Evolutionary conservation across 2,797 vertebrate species (phyloP).

Genomic region (Acrocephalus scirpaceus): DNA sequence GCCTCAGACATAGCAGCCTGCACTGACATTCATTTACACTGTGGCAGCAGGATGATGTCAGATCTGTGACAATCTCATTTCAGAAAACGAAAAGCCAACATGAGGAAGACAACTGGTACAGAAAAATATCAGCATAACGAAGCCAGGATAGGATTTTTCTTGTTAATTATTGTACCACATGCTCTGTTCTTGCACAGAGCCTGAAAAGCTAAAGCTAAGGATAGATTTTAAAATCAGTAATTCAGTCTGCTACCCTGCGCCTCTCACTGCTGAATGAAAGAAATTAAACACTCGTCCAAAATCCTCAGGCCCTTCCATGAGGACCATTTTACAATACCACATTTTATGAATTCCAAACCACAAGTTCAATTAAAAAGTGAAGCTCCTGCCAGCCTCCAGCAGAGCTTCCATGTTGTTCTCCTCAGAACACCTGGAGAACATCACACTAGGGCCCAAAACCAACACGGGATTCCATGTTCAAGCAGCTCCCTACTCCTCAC

Average conservation of each 20-base stretch:
- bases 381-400: neutral
- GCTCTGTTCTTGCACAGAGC: neutral
- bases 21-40: neutral
- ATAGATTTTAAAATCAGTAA: neutral
- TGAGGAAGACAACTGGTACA: neutral
- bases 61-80: neutral
- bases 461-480: rapidly evolving
- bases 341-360: neutral
- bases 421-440: neutral
- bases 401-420: neutral
- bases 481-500: neutral
- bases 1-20: neutral
- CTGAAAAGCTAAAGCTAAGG: neutral
- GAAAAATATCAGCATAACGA: neutral
- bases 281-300: neutral
- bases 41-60: neutral
- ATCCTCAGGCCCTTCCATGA: neutral
- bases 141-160: neutral
- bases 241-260: neutral
- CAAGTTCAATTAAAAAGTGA: neutral
- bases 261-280: neutral
- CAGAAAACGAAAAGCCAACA: neutral
- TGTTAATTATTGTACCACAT: neutral
- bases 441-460: neutral
- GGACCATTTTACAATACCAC: neutral